Base-by-base conservation (phyloP, 2,888 invertebrate genomes). In the Eremobia ochroleuca region DNA sequence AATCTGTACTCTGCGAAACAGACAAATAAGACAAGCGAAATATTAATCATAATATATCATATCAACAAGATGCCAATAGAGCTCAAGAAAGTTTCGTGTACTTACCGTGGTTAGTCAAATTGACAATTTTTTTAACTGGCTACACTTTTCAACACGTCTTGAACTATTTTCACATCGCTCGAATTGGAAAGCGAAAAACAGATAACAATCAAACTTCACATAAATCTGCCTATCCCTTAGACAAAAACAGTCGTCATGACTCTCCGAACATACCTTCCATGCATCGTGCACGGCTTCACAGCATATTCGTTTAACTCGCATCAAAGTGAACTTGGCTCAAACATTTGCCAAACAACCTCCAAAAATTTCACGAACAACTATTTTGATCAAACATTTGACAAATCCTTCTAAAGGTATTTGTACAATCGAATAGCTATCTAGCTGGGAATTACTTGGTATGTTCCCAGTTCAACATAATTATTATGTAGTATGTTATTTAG, bases 371-470 rank as follows among this genome's bases (percentile, higher is more conserved):
- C 55, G 37, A 71, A 49, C 65, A 84, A 82, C 76, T 83, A 89
- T 90, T 91, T 89, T 9, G 88, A 82, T 77, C 91, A 88, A 92
- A 90, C 79, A 85, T 90, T 92, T 86, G 91, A 84, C 87, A 85
- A 89, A 90, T 88, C 84, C 73, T 83, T 77, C 80, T 78, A 62
- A 81, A 82, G 90, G 87, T 90, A 92, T 92, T 90, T 88, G 90
- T 87, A 88, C 87, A 88, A 89, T 87, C 85, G 85, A 89, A 90
- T 89, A 90, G 87, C 89, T 90, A 89, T 89, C 90, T 85, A 79
- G 84, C 76, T 69, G 72, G 85, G 80, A 87, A 89, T 90, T 85
- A 87, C 78, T 80, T 79, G 88, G 89, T 78, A n/a, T 73, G 73
- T 74, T 85, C 83, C 78, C 31, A 40, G 28, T 76, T 81, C 58